Evolutionary conservation across 2,888 invertebrate genomes (phyloP), one percentile per base, ranked within the genome.

Genomic region (Quadroppia sp.): DNA sequence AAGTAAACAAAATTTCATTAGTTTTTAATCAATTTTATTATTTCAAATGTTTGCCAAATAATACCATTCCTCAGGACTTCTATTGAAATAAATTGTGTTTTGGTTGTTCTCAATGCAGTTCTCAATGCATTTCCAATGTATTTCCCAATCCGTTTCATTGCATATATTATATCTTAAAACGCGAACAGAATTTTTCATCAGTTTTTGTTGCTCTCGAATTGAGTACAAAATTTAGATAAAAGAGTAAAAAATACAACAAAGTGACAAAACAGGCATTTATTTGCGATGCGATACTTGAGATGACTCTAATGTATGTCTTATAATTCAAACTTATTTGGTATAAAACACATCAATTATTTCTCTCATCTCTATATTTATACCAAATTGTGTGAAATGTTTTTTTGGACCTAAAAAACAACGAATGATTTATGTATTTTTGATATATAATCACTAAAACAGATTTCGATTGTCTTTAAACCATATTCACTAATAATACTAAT

Each of bases 1-100:
- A 82, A 84, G 86, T 23, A 53, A n/a, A 53, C n/a, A 25, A 11
- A 17, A 30, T 17, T 61, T 9, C 30, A 61, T 13, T 67, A 23
- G 11, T 15, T 23, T n/a, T 36, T 42, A 53, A 17, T 50, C 17
- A 20, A 48, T 13, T 28, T 42, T 45, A 23, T 64, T 25, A 17
- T 28, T 69, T 32, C 17, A 53, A 25, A 23, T 25, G 25, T 53
- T 9, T 45, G 13, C 15, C 17, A n/a, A 53, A 9, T 13, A 53
- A 53, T 53, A 53, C 4, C 13, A 23, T 20, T 53, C 9, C 36
- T 36, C 36, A 9, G 36, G 23, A 53, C 3, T 23, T 23, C 20
- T 7, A 50, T 20, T 17, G 9, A 53, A 53, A 53, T 53, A 53
- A 53, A 53, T 53, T 25, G 23, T 20, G 23, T 53, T 53, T 53